phyloP scores from a whole-genome alignment of 2,888 invertebrate genomes.

The Orchestes rusci region DNA sequence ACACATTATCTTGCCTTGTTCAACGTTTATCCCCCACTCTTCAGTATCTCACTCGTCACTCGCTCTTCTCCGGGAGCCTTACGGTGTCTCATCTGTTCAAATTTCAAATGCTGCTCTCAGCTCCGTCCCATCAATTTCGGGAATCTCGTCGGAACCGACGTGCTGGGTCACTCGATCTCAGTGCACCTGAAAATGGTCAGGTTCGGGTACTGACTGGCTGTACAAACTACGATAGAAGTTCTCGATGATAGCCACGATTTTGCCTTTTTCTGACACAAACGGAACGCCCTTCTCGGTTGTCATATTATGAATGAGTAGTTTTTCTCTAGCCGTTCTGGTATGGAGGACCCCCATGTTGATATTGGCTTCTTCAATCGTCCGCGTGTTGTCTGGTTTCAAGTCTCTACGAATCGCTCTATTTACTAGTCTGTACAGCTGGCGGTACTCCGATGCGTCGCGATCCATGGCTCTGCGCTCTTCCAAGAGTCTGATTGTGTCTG shows the following conservation, averaged over 20 bases:
- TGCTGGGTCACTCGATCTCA: too few relatives aligned
- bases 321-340: too few relatives aligned
- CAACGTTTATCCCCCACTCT: not conserved
- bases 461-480: not conserved
- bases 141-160: not conserved
- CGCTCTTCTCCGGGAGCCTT: not conserved
- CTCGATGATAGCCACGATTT: too few relatives aligned
- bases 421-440: not conserved
- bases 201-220: not conserved
- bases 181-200: too few relatives aligned
- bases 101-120: not conserved
- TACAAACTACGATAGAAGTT: not conserved
- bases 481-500: not conserved
- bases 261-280: too few relatives aligned
- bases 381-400: too few relatives aligned
- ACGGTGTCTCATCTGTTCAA: not conserved
- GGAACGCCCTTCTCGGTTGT: too few relatives aligned
- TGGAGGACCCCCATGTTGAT: not conserved
- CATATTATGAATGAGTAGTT: too few relatives aligned
- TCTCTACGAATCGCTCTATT: not conserved
- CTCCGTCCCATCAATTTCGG: not conserved
- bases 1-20: too few relatives aligned
- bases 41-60: not conserved
- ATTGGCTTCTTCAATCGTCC: too few relatives aligned
- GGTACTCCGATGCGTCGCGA: not conserved